A percentile compares a stretch with the other conserved stretches of the same genome.
Evolutionary conservation across 2,797 vertebrate genomes (phyloP).

Genomic region (Liasis olivaceus): DNA sequence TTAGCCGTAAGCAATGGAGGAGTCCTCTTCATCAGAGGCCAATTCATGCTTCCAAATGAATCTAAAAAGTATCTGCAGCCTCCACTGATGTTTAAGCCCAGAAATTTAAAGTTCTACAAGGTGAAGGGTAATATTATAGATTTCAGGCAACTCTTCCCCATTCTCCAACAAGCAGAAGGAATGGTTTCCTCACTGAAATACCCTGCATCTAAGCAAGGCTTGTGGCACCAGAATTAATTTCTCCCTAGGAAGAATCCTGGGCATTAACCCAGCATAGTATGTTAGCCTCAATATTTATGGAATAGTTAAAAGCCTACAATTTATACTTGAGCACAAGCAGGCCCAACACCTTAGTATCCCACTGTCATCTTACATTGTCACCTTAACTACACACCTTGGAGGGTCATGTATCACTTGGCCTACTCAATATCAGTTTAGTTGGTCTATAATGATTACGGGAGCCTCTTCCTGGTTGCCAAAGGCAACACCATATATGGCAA

Average conservation of each 20-base stretch:
- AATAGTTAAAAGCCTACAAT: slow-evolving; percentile 62
- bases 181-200: slow-evolving; percentile 42
- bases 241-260: slow-evolving; percentile 53
- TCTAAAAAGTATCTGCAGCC: neutral
- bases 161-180: slow-evolving; percentile 42
- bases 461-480: slow-evolving; percentile 67
- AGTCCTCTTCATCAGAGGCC: slow-evolving; percentile 25
- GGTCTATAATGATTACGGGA: slow-evolving; percentile 65
- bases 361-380: slow-evolving; percentile 68
- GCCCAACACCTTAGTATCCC: slow-evolving; percentile 64
- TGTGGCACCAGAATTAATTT: slow-evolving; percentile 45
- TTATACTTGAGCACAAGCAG: slow-evolving; percentile 62
- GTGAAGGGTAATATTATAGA: neutral
- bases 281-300: slow-evolving; percentile 57
- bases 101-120: neutral
- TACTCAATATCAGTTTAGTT: slow-evolving; percentile 60
- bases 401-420: slow-evolving; percentile 58
- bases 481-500: slow-evolving; percentile 64
- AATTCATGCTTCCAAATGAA: slow-evolving; percentile 20
- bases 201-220: neutral
- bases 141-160: slow-evolving; percentile 19
- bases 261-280: slow-evolving; percentile 40
- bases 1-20: slow-evolving; percentile 21
- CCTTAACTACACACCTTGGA: slow-evolving; percentile 62
- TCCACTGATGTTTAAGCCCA: neutral